Percentiles rank a stretch among this genome's conserved stretches.
These are phyloP conservation scores for Canis aureus DNA, from an alignment of 2,113 vertebrate species.

Conservation along the genomic window DNA sequence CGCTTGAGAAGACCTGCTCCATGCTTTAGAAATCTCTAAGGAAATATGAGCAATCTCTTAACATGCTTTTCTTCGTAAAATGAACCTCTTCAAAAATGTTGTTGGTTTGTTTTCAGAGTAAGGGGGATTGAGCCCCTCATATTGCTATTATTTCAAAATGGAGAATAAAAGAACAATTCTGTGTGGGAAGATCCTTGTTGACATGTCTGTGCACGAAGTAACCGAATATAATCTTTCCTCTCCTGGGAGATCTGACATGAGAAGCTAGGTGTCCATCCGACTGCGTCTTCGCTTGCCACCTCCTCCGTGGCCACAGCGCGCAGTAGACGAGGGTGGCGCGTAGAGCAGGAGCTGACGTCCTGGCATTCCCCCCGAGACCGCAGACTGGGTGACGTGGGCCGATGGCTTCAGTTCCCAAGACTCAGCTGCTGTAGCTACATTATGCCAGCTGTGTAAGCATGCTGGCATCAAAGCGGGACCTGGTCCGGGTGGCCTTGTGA, in stretches of 20 bases:
- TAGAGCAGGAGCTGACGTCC: accelerated
- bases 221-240: background rate
- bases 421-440: background rate
- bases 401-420: background rate
- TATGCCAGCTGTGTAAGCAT: too few species aligned
- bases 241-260: background rate
- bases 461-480: background rate
- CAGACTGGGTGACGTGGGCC: background rate
- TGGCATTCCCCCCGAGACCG: accelerated
- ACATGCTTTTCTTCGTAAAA: background rate
- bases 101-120: background rate
- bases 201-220: background rate
- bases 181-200: background rate
- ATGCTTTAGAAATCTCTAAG: background rate
- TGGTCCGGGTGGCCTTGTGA: background rate
- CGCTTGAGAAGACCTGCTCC: background rate
- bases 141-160: slow-evolving; percentile 23
- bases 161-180: background rate
- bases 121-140: background rate
- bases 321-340: background rate
- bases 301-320: accelerated
- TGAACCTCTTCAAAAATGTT: background rate
- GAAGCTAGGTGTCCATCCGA: background rate
- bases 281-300: background rate
- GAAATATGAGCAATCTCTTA: background rate